Base-by-base conservation (phyloP, 2,113 vertebrate genomes). In the Amazona guildingii region DNA sequence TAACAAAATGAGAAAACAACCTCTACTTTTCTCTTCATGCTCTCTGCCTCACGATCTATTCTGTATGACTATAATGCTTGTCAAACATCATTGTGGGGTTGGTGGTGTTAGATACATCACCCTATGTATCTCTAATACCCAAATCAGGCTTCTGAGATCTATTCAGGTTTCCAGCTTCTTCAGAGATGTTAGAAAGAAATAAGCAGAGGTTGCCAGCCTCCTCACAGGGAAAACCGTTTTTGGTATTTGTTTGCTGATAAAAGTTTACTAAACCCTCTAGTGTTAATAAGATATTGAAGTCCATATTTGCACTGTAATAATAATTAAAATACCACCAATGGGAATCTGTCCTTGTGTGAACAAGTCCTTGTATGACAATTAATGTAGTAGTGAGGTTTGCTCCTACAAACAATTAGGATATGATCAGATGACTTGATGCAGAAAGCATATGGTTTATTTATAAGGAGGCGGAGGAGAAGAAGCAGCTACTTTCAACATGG, bases 371-470 rank as follows among this genome's bases (percentile, higher is more conserved):
- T 87, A 59, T 88, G 86, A 90, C 94, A 97, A 90, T 96, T 97
- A 97, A 94, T 67, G 52, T 69, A 94, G 84, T 55, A 90, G 84
- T 93, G 79, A 91, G 85, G 89, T 96, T 97, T 95, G 59, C 79
- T 96, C 59, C 95, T 93, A 94, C 83, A 93, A 96, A 96, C 73
- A 83, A 97, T 97, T 97, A 96, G 92, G 91, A 92, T 84, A 68
- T 97, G 97, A 97, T 96, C 96, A 95, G 83, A 78, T 80, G 72
- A 79, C 82, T 86, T 97, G 96, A 97, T 97, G 52, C 94, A 95
- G 87, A 97, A 97, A 97, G 91, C 69, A 44, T 80, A 95, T 90
- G 91, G 91, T 88, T 97, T 97, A 96, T 97, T 97, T 97, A 92
- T 61, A 96, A 88, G 74, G n/a, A 84, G 82, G 61, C 0, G 6